phyloP scores from a whole-genome alignment of 2,113 vertebrate species.

The Corythornis vintsioides region DNA sequence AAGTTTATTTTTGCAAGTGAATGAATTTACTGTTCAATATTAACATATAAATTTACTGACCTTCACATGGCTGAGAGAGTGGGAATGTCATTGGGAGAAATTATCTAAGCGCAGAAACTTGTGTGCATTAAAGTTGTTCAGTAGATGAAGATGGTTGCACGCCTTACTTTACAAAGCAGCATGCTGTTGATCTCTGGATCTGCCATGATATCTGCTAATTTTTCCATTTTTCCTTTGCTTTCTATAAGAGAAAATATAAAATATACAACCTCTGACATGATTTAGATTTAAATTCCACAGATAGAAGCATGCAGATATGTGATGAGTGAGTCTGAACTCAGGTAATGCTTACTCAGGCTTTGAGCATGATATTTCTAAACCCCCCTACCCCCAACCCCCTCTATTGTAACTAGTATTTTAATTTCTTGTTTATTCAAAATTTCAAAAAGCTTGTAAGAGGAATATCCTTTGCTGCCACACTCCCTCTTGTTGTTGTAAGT shows the following conservation, averaged over 20 bases:
- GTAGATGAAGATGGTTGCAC: not conserved
- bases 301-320: not conserved
- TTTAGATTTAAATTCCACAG: conserved; percentile 12
- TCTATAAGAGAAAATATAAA: not conserved
- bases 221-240: not conserved
- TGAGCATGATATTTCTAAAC: not conserved
- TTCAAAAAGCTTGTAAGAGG: not conserved
- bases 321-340: not conserved
- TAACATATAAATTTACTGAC: conserved; percentile 53
- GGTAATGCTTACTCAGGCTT: not conserved
- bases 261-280: not conserved
- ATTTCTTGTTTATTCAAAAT: not conserved
- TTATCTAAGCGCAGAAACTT: not conserved
- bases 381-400: not conserved
- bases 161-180: not conserved
- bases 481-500: not conserved
- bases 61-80: not conserved
- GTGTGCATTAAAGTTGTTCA: not conserved
- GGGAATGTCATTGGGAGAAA: not conserved
- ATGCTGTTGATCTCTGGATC: not conserved
- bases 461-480: not conserved
- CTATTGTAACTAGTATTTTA: not conserved
- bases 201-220: not conserved
- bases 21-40: conserved; percentile 45
- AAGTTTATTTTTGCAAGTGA: conserved; percentile 59